Conservation (phyloP, 2,113 vertebrate species). For the Boleophthalmus pectinirostris region DNA sequence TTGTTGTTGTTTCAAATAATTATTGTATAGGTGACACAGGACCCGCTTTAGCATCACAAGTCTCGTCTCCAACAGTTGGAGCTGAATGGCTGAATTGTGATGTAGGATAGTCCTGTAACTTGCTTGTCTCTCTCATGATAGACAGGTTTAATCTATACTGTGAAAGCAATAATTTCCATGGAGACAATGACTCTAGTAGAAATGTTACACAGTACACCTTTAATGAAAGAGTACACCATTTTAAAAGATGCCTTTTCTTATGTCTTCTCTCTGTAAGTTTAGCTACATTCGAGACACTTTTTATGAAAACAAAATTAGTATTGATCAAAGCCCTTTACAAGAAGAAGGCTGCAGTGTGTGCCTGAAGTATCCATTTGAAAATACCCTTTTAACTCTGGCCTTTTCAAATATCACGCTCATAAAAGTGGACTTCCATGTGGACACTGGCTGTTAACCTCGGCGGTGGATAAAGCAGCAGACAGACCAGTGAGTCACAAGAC, state of each 20-base stretch:
- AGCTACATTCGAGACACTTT: not conserved
- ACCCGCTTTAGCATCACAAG: no score
- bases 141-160: no score
- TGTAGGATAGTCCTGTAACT: no score
- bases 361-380: not conserved
- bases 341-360: not conserved
- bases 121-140: no score
- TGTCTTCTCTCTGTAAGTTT: not conserved
- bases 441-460: conserved; percentile 14
- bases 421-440: conserved; percentile 12
- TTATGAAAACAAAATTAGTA: not conserved
- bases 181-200: no score
- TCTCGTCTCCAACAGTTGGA: no score
- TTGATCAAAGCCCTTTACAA: not conserved
- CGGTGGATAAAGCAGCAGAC: conserved; percentile 42
- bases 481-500: conserved; percentile 46
- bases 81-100: no score
- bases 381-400: not conserved
- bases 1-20: no score
- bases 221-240: no score
- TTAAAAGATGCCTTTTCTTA: not conserved
- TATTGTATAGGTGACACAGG: no score
- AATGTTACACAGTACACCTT: no score
- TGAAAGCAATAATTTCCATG: no score
- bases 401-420: conserved; percentile 8